Base-by-base conservation (phyloP, 2,113 vertebrate species). In the Oxyruncus cristatus region DNA sequence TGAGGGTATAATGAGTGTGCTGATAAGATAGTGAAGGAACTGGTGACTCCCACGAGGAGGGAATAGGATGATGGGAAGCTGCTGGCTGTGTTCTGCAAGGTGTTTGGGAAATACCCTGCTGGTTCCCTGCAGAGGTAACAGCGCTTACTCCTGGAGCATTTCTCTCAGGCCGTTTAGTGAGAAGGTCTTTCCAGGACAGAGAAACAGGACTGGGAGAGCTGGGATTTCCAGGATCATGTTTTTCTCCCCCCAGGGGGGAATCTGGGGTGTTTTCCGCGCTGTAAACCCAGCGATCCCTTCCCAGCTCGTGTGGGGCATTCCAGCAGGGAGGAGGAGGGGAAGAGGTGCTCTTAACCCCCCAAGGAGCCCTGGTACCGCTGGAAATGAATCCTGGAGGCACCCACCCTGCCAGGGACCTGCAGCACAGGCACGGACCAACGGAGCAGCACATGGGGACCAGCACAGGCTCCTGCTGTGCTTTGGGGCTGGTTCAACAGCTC, bases 11-110 rank as follows among this genome's bases (percentile, higher is more conserved):
- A 90, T 13, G 88, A 72, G 82, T 0, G 46, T 4, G 85, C 92
- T 67, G 96, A 96, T 97, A 96, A 97, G 96, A 94, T 77, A 95
- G 86, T 0, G 59, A 21, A 16, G 81, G 75, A 37, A 16, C 18
- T 11, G 8, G 55, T 71, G 63, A 14, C 63, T 88, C 17, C 62
- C 14, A 4, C 1, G 9, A 28, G 61, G 33, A 24, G 50, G 65
- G 56, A 39, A 20, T 1, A 2, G 1, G 6, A 8, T 65, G 52
- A 17, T 5, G 44, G 71, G 85, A 44, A 55, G 32, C 46, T 41
- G 73, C 8, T 30, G 7, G 42, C 21, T 46, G 50, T 7, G 4
- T 59, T 28, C 68, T 33, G 52, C 47, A 11, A 27, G 44, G 9
- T 7, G 5, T 49, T 59, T 52, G 59, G 83, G 89, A 81, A 92